Evolutionary conservation across 2,113 vertebrate species (phyloP).

Genomic region (Crocuta crocuta): DNA sequence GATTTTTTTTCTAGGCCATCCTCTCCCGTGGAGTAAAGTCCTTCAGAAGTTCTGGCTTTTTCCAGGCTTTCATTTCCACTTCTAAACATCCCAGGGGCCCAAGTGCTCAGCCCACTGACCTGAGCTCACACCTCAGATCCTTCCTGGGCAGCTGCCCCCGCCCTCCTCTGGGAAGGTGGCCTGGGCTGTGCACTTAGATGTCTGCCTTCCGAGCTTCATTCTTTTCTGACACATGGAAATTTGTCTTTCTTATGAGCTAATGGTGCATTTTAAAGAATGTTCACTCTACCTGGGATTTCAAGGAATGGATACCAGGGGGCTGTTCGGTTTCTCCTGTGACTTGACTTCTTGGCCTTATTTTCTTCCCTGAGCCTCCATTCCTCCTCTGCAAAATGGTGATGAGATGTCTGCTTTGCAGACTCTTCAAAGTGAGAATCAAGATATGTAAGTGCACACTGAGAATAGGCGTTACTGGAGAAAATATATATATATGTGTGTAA

Average conservation of each 20-base stretch:
- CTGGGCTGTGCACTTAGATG: background rate
- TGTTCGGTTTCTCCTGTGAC: background rate
- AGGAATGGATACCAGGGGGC: background rate
- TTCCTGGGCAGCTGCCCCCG: accelerated
- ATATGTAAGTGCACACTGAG: background rate
- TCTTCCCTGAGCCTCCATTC: background rate
- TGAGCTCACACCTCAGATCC: accelerated
- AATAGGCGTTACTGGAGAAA: background rate
- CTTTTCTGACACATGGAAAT: background rate
- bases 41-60: background rate
- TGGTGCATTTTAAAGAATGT: background rate
- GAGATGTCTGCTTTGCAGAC: background rate
- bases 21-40: background rate
- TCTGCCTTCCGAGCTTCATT: background rate
- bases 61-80: background rate
- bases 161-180: background rate
- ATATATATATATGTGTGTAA: too few species aligned
- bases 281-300: background rate
- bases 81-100: background rate
- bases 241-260: background rate
- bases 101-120: background rate
- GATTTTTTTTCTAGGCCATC: background rate
- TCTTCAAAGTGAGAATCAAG: background rate
- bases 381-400: background rate
- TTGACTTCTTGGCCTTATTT: background rate